Evolutionary conservation across 2,888 invertebrate genomes (phyloP).

Genomic region (Tipula lateralis): DNA sequence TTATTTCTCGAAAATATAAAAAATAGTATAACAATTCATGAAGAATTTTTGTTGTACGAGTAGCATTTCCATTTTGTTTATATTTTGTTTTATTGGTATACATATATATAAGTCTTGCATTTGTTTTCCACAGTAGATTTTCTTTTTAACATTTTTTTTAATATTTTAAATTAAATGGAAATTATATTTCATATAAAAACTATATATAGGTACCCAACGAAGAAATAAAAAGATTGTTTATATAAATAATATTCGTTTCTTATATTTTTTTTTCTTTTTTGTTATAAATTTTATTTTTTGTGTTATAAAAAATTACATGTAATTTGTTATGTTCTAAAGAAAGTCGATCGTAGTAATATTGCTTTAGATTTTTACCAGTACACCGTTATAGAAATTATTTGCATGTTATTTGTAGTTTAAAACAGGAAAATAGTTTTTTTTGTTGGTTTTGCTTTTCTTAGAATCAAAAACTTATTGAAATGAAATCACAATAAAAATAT

Average conservation of each 20-base stretch:
- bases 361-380: neutral
- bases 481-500: neutral
- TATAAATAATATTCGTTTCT: neutral
- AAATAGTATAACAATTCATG: neutral
- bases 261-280: neutral
- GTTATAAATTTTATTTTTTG: neutral
- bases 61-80: neutral
- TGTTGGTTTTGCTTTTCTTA: neutral
- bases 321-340: neutral
- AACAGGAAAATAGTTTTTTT: neutral
- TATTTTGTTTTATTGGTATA: neutral
- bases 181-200: neutral
- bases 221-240: neutral
- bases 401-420: neutral
- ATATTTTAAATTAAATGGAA: constrained; percentile 24
- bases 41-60: neutral
- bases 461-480: neutral
- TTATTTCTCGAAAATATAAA: neutral
- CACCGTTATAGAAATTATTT: neutral
- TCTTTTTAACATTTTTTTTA: neutral
- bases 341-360: neutral
- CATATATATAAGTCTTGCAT: neutral
- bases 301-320: neutral
- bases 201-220: neutral
- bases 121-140: neutral